Evolutionary conservation across 2,113 vertebrate genomes (phyloP).

Genomic region (Brachirus orientalis): DNA sequence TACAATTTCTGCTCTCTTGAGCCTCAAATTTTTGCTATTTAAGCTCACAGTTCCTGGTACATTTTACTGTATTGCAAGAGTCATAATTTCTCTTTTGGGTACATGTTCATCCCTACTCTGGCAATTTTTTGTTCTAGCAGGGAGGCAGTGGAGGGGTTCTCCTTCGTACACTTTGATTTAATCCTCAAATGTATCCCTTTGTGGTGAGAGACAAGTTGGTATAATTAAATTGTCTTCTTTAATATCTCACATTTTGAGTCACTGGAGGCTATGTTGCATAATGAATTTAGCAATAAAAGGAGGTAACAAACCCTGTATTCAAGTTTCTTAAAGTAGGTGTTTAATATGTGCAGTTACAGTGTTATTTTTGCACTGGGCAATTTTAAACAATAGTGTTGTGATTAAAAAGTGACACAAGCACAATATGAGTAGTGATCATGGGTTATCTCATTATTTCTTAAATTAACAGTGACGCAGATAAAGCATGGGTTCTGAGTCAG

Average conservation of each 20-base stretch:
- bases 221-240: conserved; percentile 54
- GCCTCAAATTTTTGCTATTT: not conserved
- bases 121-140: conserved; percentile 7
- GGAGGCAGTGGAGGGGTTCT: conserved; percentile 11
- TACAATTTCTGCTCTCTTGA: not conserved
- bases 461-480: conserved; percentile 1
- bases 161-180: conserved; percentile 28
- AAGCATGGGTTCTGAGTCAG: not conserved
- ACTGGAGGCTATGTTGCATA: conserved; percentile 10
- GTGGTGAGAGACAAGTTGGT: conserved; percentile 24
- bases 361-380: conserved; percentile 10
- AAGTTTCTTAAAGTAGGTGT: conserved; percentile 33
- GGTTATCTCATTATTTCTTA: conserved; percentile 19
- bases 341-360: conserved; percentile 26
- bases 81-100: conserved; percentile 17
- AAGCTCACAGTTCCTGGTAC: not conserved
- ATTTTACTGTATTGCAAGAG: conserved; percentile 21
- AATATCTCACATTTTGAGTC: conserved; percentile 27
- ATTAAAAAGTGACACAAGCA: conserved; percentile 26
- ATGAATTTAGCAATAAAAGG: conserved; percentile 28
- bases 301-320: conserved; percentile 27
- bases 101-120: conserved; percentile 29
- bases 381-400: conserved; percentile 21
- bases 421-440: conserved; percentile 3
- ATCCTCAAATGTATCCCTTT: conserved; percentile 30